Percentiles rank a stretch among this genome's conserved stretches.
Conservation (phyloP, 2,113 vertebrate genomes). For the Lepus europaeus region DNA sequence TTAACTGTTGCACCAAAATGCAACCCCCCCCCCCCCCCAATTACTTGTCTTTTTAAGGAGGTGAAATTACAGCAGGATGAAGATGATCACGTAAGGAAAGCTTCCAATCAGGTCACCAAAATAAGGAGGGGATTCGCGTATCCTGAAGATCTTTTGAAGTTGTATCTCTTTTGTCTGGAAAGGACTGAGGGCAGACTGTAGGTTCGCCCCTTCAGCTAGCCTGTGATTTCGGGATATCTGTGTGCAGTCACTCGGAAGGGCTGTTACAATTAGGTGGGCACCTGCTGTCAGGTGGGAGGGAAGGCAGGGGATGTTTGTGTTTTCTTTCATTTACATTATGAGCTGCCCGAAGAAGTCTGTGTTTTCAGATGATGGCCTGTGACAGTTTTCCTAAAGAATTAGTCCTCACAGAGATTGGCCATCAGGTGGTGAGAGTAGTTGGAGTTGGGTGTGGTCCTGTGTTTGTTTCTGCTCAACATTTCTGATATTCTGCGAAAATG, state of each 20-base stretch:
- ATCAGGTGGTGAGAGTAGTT: not conserved
- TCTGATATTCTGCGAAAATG: not conserved
- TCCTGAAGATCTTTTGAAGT: constrained; percentile 74
- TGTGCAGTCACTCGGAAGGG: not conserved
- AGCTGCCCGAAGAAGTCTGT: not conserved
- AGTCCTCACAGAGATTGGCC: not conserved
- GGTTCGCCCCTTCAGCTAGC: not conserved
- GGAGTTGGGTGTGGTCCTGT: not conserved
- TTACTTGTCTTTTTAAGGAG: not conserved
- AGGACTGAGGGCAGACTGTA: constrained; percentile 6
- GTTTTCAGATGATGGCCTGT: not conserved
- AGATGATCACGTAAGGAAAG: not conserved
- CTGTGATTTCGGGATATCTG: not conserved
- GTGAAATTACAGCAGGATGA: not conserved
- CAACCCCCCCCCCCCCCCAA: too few species aligned
- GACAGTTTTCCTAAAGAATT: not conserved
- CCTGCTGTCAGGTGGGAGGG: not conserved
- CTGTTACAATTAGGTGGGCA: not conserved
- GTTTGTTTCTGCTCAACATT: not conserved
- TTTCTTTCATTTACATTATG: too few species aligned
- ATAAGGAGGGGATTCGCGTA: not conserved
- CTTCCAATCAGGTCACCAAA: constrained; percentile 3
- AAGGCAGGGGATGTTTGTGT: too few species aligned
- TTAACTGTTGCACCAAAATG: too few species aligned
- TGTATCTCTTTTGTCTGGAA: constrained; percentile 54